Conservation (phyloP, 2,797 vertebrate genomes). For the Emydoidea blandingii region DNA sequence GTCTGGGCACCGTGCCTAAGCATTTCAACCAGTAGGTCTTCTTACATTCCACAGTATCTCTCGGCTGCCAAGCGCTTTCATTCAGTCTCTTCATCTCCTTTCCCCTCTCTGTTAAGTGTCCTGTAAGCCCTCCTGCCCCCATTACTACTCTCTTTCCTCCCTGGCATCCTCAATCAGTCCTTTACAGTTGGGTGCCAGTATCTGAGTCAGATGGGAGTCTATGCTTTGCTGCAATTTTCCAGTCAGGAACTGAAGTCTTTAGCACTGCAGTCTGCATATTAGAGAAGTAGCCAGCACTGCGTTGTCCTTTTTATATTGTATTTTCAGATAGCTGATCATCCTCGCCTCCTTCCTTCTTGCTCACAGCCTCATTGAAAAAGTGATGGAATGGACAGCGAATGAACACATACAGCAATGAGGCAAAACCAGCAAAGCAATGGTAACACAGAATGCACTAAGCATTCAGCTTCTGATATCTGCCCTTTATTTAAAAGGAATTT, state of each 20-base stretch:
- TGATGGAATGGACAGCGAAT: background rate
- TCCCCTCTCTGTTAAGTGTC: background rate
- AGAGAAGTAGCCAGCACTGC: background rate
- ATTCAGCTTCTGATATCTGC: background rate
- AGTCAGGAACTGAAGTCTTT: background rate
- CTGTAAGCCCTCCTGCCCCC: background rate
- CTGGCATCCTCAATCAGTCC: background rate
- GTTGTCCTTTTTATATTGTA: background rate
- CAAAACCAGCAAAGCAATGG: background rate
- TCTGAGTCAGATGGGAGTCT: background rate
- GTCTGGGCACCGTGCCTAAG: background rate
- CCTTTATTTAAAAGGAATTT: background rate
- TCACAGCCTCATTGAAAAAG: background rate
- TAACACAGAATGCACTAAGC: background rate
- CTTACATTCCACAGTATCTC: background rate
- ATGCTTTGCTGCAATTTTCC: background rate
- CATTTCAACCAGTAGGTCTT: background rate
- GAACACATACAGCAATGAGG: background rate
- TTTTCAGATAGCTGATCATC: background rate
- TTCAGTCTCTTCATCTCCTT: background rate
- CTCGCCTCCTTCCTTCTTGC: background rate
- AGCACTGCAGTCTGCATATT: background rate
- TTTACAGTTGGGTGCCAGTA: background rate
- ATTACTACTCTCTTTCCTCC: background rate
- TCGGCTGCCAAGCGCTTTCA: background rate